phyloP scores from a whole-genome alignment of 2,888 invertebrate genomes.

The Drosophila robusta region DNA sequence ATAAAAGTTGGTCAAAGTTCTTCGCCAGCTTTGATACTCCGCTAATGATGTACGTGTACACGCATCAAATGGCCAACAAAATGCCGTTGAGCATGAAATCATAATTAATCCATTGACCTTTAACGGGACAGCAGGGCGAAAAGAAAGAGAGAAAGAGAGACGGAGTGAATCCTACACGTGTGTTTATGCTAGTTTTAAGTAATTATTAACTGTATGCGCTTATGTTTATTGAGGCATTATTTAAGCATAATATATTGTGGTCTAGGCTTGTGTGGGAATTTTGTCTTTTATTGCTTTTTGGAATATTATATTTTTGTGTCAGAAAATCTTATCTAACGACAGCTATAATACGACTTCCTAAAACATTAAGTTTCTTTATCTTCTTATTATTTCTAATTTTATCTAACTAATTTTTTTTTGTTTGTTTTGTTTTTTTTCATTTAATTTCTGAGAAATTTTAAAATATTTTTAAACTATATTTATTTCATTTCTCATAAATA shows the following conservation, averaged over 20 bases:
- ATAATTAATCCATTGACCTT: constrained; percentile 65
- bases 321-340: not conserved
- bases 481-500: not conserved
- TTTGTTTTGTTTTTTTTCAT: not conserved
- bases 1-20: constrained; percentile 48
- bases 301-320: not conserved
- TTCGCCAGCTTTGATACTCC: constrained; percentile 48
- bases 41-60: constrained; percentile 68
- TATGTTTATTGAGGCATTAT: not conserved
- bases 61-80: constrained; percentile 52
- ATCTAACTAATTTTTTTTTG: not conserved
- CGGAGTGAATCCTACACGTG: not conserved
- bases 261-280: not conserved
- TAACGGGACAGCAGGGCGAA: constrained; percentile 3
- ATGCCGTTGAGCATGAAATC: constrained; percentile 35
- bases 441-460: not conserved
- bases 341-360: no score
- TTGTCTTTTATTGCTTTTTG: not conserved
- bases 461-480: not conserved
- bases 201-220: constrained; percentile 2
- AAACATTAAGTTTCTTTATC: no score
- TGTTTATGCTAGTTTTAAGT: not conserved
- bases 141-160: not conserved
- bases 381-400: no score
- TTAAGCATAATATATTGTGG: no score